Percentiles rank a stretch among this genome's conserved stretches.
phyloP scores from a whole-genome alignment of 2,797 vertebrate species.

The Pseudochirops cupreus region DNA sequence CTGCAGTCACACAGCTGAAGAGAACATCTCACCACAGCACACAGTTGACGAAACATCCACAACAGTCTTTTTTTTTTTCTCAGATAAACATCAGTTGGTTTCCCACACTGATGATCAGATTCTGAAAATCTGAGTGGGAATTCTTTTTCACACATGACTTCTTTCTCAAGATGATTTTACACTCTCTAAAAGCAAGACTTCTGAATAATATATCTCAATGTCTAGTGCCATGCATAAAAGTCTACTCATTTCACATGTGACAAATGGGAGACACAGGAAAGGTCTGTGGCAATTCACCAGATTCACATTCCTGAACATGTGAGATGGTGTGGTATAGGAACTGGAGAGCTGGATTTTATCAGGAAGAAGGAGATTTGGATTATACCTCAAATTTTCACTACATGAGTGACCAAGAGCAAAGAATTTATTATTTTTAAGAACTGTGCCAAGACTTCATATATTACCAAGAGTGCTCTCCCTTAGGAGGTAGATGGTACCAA shows the following conservation, averaged over 20 bases:
- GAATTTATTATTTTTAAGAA: background rate
- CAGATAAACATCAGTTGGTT: background rate
- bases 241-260: constrained; percentile 12
- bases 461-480: background rate
- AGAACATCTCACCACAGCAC: background rate
- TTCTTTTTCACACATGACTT: background rate
- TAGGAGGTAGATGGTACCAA: background rate
- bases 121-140: background rate
- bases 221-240: background rate
- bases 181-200: background rate
- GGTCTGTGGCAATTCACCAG: constrained; percentile 21
- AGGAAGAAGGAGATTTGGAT: background rate
- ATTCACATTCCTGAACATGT: background rate
- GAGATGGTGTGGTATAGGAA: background rate
- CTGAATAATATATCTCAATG: background rate
- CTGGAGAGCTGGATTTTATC: background rate
- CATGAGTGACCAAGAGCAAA: background rate
- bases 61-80: background rate
- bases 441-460: background rate
- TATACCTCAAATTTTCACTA: background rate
- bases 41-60: background rate
- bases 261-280: constrained; percentile 35
- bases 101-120: background rate
- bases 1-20: too few species aligned
- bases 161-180: background rate